phyloP scores from a whole-genome alignment of 37 sponge, comb jelly and placozoan genomes.

The Mnemiopsis leidyi region DNA sequence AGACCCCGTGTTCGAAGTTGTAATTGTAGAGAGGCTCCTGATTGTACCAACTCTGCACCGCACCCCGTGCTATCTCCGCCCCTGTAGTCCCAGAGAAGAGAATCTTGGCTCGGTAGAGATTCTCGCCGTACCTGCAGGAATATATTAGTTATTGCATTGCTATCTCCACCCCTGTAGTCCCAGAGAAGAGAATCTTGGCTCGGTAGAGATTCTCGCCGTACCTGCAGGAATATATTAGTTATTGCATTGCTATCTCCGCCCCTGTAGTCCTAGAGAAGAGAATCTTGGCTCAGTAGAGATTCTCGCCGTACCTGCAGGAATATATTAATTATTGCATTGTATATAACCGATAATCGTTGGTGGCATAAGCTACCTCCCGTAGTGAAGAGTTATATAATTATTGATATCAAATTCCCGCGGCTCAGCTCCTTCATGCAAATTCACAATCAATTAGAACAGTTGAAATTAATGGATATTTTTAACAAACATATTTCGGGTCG shows the following conservation, averaged over 20 bases:
- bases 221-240: too few species aligned
- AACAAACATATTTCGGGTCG: too few species aligned
- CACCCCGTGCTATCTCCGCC: background rate
- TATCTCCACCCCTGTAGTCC: background rate
- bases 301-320: slow-evolving; percentile 63
- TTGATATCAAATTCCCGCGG: too few species aligned
- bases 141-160: too few species aligned
- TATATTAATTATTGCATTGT: too few species aligned
- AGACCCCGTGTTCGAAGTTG: background rate
- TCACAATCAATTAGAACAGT: too few species aligned
- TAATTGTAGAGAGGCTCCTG: slow-evolving; percentile 25
- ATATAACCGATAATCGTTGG: too few species aligned
- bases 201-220: slow-evolving; percentile 61
- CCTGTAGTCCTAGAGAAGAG: background rate
- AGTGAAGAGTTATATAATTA: too few species aligned
- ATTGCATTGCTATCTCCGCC: too few species aligned
- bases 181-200: background rate
- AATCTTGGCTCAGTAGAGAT: slow-evolving; percentile 29
- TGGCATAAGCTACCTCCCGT: too few species aligned
- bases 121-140: slow-evolving; percentile 63
- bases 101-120: slow-evolving; percentile 32
- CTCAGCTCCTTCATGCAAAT: too few species aligned
- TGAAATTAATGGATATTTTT: too few species aligned
- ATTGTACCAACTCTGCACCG: background rate
- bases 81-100: background rate